Base-by-base conservation (phyloP, 2,113 vertebrate species). In the Tympanuchus pallidicinctus region DNA sequence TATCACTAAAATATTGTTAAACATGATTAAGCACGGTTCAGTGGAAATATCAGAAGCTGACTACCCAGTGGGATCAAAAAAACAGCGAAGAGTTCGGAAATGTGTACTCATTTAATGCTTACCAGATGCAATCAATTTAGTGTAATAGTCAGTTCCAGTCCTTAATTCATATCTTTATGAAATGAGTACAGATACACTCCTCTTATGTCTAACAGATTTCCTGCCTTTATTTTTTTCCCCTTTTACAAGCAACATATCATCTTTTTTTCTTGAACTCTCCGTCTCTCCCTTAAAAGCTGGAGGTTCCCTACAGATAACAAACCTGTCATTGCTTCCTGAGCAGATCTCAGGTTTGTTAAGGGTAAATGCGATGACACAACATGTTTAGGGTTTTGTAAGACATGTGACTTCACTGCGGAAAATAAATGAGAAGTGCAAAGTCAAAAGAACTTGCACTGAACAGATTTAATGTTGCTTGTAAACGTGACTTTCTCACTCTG, bases 1-100 rank as follows among this genome's bases (percentile, higher is more conserved):
- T 97, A 95, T 89, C 93, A 70, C 84, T 92, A 85, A 95, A 94
- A 94, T 94, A 94, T 93, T 96, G 79, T 82, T 96, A 95, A 97
- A 82, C 92, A 32, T 87, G 94, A 96, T 96, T 97, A 97, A 96
- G 84, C 91, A 91, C 0, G 8, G 94, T 92, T 96, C 94, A 91
- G 86, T 94, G 89, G 84, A 94, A 96, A 86, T 94, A 96, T 89
- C 96, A 94, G 93, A 92, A 95, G 88, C 91, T 22, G 67, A 45
- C 93, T 90, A 95, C 81, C 73, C 82, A 63, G 88, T 83, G 89
- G 96, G 92, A 97, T 94, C 89, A 94, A 94, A 92, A 94, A 92
- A 69, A 30, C 86, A 79, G 83, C 78, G 83, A 92, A 89, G 52
- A 78, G 70, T 71, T 93, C 90, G 94, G 84, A 94, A 94, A 90